These are phyloP conservation scores for Teleogryllus oceanicus DNA, from an alignment of 2,888 invertebrate species.

Conservation along the genomic window DNA sequence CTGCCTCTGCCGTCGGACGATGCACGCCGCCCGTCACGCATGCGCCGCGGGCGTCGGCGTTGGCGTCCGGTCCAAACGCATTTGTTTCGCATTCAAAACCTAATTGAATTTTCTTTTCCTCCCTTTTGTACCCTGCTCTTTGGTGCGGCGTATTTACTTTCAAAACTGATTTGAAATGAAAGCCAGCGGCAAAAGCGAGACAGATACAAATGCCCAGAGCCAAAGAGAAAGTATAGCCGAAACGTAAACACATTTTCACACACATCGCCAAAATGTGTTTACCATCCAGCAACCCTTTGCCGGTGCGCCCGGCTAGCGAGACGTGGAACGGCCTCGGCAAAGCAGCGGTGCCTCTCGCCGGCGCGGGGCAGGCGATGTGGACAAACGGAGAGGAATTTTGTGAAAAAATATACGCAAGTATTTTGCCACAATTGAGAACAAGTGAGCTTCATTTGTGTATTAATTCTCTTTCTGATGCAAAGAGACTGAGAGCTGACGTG, in stretches of 20 bases:
- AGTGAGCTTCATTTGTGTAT: no score
- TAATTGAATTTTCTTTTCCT: conserved; percentile 18
- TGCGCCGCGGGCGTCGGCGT: neutral
- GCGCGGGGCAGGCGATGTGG: no score
- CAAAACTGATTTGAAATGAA: conserved; percentile 10
- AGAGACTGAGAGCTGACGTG: no score
- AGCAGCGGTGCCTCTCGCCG: neutral
- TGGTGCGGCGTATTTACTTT: conserved; percentile 9
- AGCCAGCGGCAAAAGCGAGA: conserved; percentile 18
- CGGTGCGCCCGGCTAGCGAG: neutral
- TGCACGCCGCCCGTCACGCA: neutral
- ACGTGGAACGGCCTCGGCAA: neutral
- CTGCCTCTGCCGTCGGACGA: neutral
- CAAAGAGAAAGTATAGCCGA: conserved; percentile 18
- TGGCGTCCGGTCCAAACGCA: neutral
- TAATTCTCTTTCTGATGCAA: no score
- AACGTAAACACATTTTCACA: conserved; percentile 18
- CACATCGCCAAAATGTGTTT: conserved; percentile 1
- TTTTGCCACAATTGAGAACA: no score
- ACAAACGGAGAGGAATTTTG: no score
- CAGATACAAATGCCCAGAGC: conserved; percentile 18
- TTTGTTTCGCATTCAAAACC: conserved; percentile 18
- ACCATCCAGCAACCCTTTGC: neutral
- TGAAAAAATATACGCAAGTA: no score
- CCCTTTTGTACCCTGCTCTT: conserved; percentile 8